Evolutionary conservation across 2,113 vertebrate species (phyloP), one percentile per base, ranked within the genome.

Genomic region (Elgaria multicarinata): DNA sequence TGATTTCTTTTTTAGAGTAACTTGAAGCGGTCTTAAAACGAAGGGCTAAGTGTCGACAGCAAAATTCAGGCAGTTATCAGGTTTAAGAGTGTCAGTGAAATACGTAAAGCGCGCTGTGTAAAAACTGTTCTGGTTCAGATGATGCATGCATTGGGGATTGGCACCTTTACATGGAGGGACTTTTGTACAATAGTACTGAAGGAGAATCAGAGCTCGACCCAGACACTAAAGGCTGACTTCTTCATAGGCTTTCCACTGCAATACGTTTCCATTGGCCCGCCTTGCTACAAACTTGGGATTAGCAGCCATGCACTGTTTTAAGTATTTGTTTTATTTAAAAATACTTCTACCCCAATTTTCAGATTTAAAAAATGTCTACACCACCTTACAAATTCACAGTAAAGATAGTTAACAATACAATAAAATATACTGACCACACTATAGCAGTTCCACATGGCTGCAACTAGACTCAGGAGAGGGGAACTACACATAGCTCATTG

Each of bases 31-130:
- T 93, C 93, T 91, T 92, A 90, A 92, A 91, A 85, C 46, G 87
- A 79, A 89, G 77, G 71, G 20, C 58, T 42, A 81, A 78, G 93
- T 90, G 93, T 94, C 87, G 90, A 94, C 89, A 95, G 92, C 76
- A 89, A 93, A 95, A 94, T 77, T 93, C 94, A 93, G 62, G 88
- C 72, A 92, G 91, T 93, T 95, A 93, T 92, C 92, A 90, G 90
- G 88, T 87, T 92, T 78, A 91, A 87, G 88, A 58, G 72, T 94
- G 92, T 95, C 93, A 94, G 85, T 90, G 93, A 85, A 93, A 83
- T 93, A 93, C 92, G 90, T 91, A 94, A 91, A 91, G 72, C 83
- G 84, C 50, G 6, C 14, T 58, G 33, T 42, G 39, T 0, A 13
- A 82, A 79, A 94, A 90, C 79, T 64, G 39, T 79, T 93, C 71